A percentile compares a stretch with the other conserved stretches of the same genome.
These are phyloP conservation scores for Microdon myrmicae DNA, from an alignment of 2,888 invertebrate genomes.

Conservation along the genomic window DNA sequence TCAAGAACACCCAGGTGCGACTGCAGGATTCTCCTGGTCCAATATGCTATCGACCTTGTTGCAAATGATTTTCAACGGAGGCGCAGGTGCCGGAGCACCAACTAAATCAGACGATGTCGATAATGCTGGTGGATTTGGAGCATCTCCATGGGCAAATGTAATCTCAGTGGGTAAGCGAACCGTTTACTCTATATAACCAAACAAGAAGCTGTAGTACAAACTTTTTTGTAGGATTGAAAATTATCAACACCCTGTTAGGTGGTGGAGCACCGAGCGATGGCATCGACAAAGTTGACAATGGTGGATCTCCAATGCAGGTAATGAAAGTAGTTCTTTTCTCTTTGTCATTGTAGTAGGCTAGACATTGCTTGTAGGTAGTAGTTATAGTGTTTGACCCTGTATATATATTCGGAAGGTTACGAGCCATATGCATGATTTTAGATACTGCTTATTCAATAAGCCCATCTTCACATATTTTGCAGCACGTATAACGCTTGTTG, in stretches of 20 bases:
- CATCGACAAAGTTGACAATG: constrained; percentile 91
- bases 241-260: constrained; percentile 84
- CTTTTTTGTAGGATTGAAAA: constrained; percentile 73
- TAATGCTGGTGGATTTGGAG: constrained; percentile 73
- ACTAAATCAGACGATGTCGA: constrained; percentile 84
- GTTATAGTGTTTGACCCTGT: too few relatives aligned
- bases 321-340: constrained; percentile 32
- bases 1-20: constrained; percentile 69
- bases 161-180: constrained; percentile 74
- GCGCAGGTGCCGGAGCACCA: constrained; percentile 68
- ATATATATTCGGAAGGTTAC: too few relatives aligned
- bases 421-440: too few relatives aligned
- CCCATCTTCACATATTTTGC: too few relatives aligned
- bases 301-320: constrained; percentile 90
- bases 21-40: constrained; percentile 85
- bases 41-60: constrained; percentile 87
- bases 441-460: too few relatives aligned
- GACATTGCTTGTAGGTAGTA: too few relatives aligned
- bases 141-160: constrained; percentile 89
- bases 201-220: not conserved
- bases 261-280: constrained; percentile 81
- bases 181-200: not conserved
- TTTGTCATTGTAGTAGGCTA: too few relatives aligned
- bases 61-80: constrained; percentile 86
- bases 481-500: too few relatives aligned